Evolutionary conservation across 1,140 invertebrate species (phyloP), one percentile per base, ranked within the genome.

Genomic region (Micrasema minimum): DNA sequence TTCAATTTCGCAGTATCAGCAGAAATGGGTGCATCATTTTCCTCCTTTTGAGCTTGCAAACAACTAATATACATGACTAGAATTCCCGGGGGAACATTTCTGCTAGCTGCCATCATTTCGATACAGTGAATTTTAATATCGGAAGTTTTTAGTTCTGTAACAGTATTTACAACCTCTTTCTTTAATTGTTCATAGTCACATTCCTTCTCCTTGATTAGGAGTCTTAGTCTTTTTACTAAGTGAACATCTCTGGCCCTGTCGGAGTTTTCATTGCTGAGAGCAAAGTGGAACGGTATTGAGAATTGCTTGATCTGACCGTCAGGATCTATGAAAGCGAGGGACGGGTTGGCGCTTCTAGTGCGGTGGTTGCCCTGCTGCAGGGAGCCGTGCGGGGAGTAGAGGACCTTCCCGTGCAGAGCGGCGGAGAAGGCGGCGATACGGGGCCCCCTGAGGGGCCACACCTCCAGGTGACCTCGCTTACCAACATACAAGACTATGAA

Each of bases 351-450:
- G 37, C 23, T 68, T 6, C 89, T 79, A 90, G 89, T 48, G 86
- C 83, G 10, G 87, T 87, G 72, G 79, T 79, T 77, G 78, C 85
- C 77, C 79, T 82, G 68, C 79, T 81, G 20, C 73, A 79, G 67
- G 78, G 81, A 59, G 75, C 78, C 77, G 79, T 87, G 46, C 1
- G 57, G 26, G n/a, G 57, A 38, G 77, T 94, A 93, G 0, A 94
- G 72, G 20, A 96, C 82, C 76, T 90, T 89, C 12, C 93, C 92
- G 80, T 90, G 88, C 83, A 95, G 96, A 26, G 90, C 91, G 1
- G 95, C 93, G 72, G 91, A 92, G 82, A 98, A 98, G 0, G 93
- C 93, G 35, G 93, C 93, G 11, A 98, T 91, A 82, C 95, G 90
- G 11, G 90, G 90, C 1, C 96, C 96, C 79, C 95, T 93, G 61